Percentiles rank a stretch among this genome's conserved stretches.
These are phyloP conservation scores for Planococcus citri DNA, from an alignment of 1,140 invertebrate species.

Conservation along the genomic window DNA sequence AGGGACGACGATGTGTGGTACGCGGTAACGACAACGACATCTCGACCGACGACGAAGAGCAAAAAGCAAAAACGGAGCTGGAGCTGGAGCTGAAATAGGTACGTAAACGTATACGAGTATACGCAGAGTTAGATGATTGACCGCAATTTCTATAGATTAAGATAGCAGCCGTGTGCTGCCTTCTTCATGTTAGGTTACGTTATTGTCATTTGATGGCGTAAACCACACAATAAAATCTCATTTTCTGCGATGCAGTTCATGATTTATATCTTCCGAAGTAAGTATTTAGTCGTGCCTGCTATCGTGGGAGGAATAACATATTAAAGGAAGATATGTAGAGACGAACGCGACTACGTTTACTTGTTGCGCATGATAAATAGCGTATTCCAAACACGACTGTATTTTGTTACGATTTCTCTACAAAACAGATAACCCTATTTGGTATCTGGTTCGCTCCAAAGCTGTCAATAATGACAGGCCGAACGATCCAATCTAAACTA, in stretches of 20 bases:
- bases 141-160: constrained; percentile 20
- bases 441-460: constrained; percentile 16
- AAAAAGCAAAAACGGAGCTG: background rate
- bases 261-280: constrained; percentile 16
- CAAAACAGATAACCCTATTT: constrained; percentile 15
- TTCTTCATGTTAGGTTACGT: constrained; percentile 20
- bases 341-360: constrained; percentile 10
- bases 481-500: constrained; percentile 3
- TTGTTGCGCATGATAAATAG: constrained; percentile 18
- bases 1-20: too few species aligned
- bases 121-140: constrained; percentile 17
- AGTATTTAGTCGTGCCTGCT: constrained; percentile 20
- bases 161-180: constrained; percentile 12
- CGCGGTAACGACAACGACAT: too few species aligned
- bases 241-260: constrained; percentile 14
- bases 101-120: too few species aligned
- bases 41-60: background rate
- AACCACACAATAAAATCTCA: constrained; percentile 18
- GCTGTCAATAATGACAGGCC: constrained; percentile 17
- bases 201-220: constrained; percentile 18
- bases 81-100: background rate
- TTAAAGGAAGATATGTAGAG: constrained; percentile 16
- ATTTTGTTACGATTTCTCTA: constrained; percentile 20
- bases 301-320: constrained; percentile 19
- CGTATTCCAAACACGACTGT: background rate